These are phyloP conservation scores for Suncus etruscus DNA, from an alignment of 2,113 vertebrate genomes.

Conservation along the genomic window DNA sequence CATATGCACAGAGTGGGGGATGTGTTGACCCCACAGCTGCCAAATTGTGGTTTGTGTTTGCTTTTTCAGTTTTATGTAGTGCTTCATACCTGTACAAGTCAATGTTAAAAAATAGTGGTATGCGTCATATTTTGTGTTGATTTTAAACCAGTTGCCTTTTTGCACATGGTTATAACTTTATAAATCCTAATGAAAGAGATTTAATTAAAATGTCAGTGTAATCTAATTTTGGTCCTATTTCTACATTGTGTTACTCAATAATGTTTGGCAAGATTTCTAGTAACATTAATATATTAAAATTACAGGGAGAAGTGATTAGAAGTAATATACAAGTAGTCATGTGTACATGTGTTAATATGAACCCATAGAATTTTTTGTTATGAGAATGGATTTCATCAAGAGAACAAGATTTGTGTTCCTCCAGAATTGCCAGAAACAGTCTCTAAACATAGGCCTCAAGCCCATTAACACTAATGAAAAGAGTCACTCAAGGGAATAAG, in stretches of 20 bases:
- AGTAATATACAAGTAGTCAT: slow-evolving; percentile 20
- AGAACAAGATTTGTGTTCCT: slow-evolving; percentile 69
- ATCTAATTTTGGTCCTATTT: slow-evolving; percentile 60
- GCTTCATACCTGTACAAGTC: slow-evolving; percentile 27
- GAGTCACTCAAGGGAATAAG: slow-evolving; percentile 65
- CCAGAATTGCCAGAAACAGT: slow-evolving; percentile 51
- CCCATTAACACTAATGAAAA: slow-evolving; percentile 78
- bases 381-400: slow-evolving; percentile 57
- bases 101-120: slow-evolving; percentile 49
- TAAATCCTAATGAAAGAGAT: slow-evolving; percentile 60
- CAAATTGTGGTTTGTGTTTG: not conserved
- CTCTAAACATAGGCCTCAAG: slow-evolving; percentile 47
- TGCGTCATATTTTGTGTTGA: slow-evolving; percentile 31
- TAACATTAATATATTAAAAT: slow-evolving; percentile 38
- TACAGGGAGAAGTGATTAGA: slow-evolving; percentile 26
- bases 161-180: not conserved
- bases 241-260: slow-evolving; percentile 25
- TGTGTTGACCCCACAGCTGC: not conserved
- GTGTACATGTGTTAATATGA: slow-evolving; percentile 16
- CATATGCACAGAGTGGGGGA: not conserved
- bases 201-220: slow-evolving; percentile 46
- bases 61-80: slow-evolving; percentile 23
- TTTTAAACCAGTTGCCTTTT: slow-evolving; percentile 44
- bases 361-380: slow-evolving; percentile 43
- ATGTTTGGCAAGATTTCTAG: slow-evolving; percentile 60